Evolutionary conservation across 2,797 vertebrate species (phyloP).

Genomic region (Sebastes steindachneri): DNA sequence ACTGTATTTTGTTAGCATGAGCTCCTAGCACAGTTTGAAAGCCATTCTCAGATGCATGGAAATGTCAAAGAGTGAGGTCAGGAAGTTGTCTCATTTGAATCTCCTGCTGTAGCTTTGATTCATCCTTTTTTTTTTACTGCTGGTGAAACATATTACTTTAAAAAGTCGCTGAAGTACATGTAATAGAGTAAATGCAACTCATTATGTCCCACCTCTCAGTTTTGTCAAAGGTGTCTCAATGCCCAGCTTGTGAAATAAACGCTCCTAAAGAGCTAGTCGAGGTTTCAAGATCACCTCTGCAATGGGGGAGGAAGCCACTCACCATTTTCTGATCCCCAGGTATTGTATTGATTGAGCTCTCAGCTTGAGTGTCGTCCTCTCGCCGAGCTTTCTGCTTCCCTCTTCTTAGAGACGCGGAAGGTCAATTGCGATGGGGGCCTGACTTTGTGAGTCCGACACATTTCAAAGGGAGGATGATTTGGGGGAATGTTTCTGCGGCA

Average conservation of each 20-base stretch:
- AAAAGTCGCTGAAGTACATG: not conserved
- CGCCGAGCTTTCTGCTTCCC: conserved; percentile 12
- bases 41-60: not conserved
- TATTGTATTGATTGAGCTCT: conserved; percentile 69
- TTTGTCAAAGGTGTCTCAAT: not conserved
- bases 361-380: conserved; percentile 62
- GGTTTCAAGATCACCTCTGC: conserved; percentile 54
- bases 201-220: not conserved
- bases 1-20: not conserved
- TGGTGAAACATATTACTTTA: not conserved
- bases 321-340: conserved; percentile 52
- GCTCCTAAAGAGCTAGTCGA: not conserved
- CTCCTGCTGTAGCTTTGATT: not conserved
- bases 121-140: conserved; percentile 8
- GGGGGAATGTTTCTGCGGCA: conserved; percentile 38
- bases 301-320: conserved; percentile 20
- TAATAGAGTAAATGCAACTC: not conserved
- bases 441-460: conserved; percentile 49
- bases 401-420: conserved; percentile 46
- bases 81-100: not conserved
- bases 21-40: not conserved
- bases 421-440: conserved; percentile 50
- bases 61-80: not conserved
- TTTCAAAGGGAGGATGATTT: conserved; percentile 38
- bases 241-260: conserved; percentile 2